A percentile compares a stretch with the other conserved stretches of the same genome.
Conservation (phyloP, 1,140 invertebrate species). For the Drosophila malerkotliana region DNA sequence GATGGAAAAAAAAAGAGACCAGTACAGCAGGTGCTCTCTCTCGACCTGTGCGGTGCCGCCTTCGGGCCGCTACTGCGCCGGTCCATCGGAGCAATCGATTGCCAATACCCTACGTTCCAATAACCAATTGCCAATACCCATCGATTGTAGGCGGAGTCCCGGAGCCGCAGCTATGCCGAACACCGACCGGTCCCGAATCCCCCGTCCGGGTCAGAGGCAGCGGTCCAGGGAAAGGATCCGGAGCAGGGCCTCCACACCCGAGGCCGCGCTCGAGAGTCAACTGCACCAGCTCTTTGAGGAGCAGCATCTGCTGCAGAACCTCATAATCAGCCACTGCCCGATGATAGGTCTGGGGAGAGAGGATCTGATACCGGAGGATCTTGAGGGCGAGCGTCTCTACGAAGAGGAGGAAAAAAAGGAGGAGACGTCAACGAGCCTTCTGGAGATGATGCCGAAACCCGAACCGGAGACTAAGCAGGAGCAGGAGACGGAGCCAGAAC, state of each 20-base stretch:
- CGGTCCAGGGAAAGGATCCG: background rate
- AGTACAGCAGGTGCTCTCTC: background rate
- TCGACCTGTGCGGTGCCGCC: slow-evolving; percentile 6
- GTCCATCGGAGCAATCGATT: slow-evolving; percentile 50
- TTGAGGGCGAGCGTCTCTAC: slow-evolving; percentile 7
- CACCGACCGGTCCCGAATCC: background rate
- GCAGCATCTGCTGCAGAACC: slow-evolving; percentile 18
- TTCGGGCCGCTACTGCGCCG: slow-evolving; percentile 62
- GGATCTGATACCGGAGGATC: background rate
- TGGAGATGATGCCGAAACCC: too few species aligned
- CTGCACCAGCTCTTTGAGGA: slow-evolving; percentile 44
- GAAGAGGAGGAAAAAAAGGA: slow-evolving; percentile 20
- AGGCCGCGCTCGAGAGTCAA: slow-evolving; percentile 18
- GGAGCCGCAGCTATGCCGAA: slow-evolving; percentile 11
- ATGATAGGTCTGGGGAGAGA: background rate
- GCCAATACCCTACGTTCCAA: slow-evolving; percentile 33
- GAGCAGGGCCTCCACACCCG: slow-evolving; percentile 18
- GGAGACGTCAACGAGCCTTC: background rate
- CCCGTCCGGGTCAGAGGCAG: background rate
- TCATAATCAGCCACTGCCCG: background rate
- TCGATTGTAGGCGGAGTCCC: slow-evolving; percentile 53
- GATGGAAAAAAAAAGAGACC: background rate
- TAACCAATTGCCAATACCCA: slow-evolving; percentile 53
- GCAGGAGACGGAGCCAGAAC: background rate
- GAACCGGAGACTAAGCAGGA: background rate